Percentiles rank a stretch among this genome's conserved stretches.
Evolutionary conservation across 2,113 vertebrate species (phyloP).

Genomic region (Oncorhynchus tshawytscha): DNA sequence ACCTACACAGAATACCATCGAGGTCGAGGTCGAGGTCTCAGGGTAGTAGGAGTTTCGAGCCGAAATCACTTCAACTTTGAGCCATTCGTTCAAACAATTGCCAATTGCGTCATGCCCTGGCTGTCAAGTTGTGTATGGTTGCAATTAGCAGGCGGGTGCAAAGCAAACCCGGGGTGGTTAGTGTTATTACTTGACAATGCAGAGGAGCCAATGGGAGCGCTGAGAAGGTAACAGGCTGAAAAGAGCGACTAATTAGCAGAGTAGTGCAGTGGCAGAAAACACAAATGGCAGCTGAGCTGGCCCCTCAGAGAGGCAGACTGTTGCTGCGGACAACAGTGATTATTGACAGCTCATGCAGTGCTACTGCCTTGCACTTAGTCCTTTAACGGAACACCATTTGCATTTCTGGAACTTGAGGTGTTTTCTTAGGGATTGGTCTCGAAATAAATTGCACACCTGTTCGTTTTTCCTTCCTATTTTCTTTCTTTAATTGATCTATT

Average conservation of each 20-base stretch:
- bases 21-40: constrained; percentile 44
- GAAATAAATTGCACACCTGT: constrained; percentile 29
- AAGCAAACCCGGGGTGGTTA: constrained; percentile 64
- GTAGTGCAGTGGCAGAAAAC: constrained; percentile 64
- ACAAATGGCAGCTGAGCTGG: constrained; percentile 60
- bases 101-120: constrained; percentile 66
- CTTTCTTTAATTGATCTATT: not conserved
- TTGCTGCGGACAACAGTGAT: constrained; percentile 64
- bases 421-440: constrained; percentile 57
- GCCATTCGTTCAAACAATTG: constrained; percentile 64
- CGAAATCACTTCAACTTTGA: constrained; percentile 57
- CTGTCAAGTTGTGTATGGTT: constrained; percentile 67
- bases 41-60: constrained; percentile 55
- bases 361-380: constrained; percentile 42
- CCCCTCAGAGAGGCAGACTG: constrained; percentile 47
- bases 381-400: constrained; percentile 61
- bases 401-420: constrained; percentile 31
- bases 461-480: not conserved
- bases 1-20: constrained; percentile 55
- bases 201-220: constrained; percentile 58
- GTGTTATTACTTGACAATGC: constrained; percentile 67
- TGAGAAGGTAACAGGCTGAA: constrained; percentile 70
- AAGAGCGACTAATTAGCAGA: constrained; percentile 71
- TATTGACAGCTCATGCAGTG: constrained; percentile 69
- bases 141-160: constrained; percentile 70